Conservation (phyloP, 1,140 invertebrate species). For the Cherax destructor region DNA sequence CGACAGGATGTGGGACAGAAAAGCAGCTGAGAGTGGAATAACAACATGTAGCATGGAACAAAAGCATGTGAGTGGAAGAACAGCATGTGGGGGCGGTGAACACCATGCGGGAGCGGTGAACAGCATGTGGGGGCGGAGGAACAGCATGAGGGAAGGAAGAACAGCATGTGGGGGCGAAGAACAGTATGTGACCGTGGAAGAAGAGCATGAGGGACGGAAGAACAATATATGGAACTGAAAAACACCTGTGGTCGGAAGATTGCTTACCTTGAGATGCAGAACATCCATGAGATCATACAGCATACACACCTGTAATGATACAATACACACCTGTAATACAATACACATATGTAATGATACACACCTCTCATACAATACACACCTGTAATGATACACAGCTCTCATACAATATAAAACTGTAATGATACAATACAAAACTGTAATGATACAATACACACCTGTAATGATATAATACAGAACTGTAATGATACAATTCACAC, state of each 20-base stretch:
- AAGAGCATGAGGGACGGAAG: neutral
- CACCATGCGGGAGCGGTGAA: no score
- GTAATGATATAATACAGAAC: no score
- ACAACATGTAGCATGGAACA: neutral
- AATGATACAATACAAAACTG: no score
- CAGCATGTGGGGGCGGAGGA: no score
- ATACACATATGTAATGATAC: neutral
- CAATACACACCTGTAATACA: neutral
- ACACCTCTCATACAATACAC: neutral
- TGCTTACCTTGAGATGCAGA: slow-evolving; percentile 51
- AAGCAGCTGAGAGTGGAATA: neutral
- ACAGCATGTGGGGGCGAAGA: neutral
- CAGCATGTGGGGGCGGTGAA: neutral
- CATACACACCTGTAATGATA: slow-evolving; percentile 53
- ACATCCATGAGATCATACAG: slow-evolving; percentile 53
- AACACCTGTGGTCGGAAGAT: neutral
- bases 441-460: neutral
- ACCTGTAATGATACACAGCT: no score
- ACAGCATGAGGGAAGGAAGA: neutral
- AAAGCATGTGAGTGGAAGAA: neutral
- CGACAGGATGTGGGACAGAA: no score
- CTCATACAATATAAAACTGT: no score
- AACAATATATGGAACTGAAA: neutral
- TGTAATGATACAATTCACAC: no score
- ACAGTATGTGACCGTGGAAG: neutral